phyloP scores from a whole-genome alignment of 2,797 vertebrate species.

The Hipposideros larvatus region DNA sequence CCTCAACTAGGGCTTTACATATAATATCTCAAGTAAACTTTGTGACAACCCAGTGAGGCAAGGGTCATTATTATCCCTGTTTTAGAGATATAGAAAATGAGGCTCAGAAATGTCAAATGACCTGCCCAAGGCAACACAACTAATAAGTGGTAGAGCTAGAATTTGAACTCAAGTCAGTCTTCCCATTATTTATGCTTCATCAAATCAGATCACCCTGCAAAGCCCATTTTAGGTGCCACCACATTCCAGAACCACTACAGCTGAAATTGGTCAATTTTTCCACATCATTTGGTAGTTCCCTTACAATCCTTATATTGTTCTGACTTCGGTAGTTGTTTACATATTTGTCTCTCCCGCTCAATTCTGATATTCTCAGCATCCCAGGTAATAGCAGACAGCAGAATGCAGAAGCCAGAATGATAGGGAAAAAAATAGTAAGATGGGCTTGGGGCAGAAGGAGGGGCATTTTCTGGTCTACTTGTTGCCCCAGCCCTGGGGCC shows the following conservation, averaged over 20 bases:
- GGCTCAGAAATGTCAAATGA: not conserved
- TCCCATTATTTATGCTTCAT: not conserved
- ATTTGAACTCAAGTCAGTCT: not conserved
- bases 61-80: not conserved
- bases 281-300: not conserved
- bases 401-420: not conserved
- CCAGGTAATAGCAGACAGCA: not conserved
- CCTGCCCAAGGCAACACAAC: not conserved
- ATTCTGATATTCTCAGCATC: not conserved
- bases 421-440: not conserved
- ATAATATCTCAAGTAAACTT: not conserved
- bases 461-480: not conserved
- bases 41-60: not conserved
- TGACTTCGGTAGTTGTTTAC: not conserved
- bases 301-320: not conserved
- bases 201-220: not conserved
- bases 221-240: not conserved
- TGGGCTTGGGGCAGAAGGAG: not conserved
- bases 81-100: slow-evolving; percentile 14
- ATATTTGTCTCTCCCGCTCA: not conserved
- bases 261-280: not conserved
- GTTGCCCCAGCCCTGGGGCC: not conserved
- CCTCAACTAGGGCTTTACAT: not conserved
- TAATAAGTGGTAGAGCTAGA: not conserved
- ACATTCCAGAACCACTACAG: not conserved